Percentiles rank a stretch among this genome's conserved stretches.
phyloP scores from a whole-genome alignment of 2,113 vertebrate genomes.

The Ginglymostoma cirratum region DNA sequence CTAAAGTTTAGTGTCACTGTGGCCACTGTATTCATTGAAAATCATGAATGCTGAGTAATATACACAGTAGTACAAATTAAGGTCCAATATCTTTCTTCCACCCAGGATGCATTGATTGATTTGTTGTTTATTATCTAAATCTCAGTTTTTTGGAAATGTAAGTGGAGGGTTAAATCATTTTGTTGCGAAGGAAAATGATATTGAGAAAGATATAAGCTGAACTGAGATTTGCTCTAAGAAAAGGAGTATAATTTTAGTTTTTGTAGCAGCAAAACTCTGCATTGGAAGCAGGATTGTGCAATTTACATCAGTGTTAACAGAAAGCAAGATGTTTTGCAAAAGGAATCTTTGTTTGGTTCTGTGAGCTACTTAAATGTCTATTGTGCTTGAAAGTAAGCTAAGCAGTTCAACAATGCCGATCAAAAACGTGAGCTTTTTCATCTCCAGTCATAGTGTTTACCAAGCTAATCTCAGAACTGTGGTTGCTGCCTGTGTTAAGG shows the following conservation, averaged over 20 bases:
- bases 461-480: not conserved
- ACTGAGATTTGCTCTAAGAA: not conserved
- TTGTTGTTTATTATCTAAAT: not conserved
- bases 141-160: not conserved
- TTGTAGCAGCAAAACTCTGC: not conserved
- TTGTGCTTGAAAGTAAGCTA: not conserved
- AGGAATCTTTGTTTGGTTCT: not conserved
- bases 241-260: not conserved
- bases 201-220: not conserved
- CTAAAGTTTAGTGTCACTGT: not conserved
- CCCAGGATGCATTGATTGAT: not conserved
- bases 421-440: not conserved
- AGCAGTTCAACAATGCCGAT: not conserved
- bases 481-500: not conserved
- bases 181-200: not conserved
- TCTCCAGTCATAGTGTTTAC: not conserved
- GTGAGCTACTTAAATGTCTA: not conserved
- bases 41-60: not conserved
- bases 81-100: not conserved
- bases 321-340: not conserved
- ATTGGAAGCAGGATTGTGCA: not conserved
- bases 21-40: not conserved
- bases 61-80: not conserved
- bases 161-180: not conserved
- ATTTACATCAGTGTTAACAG: not conserved